phyloP scores from a whole-genome alignment of 2,797 vertebrate species.

The Pipistrellus pipistrellus region DNA sequence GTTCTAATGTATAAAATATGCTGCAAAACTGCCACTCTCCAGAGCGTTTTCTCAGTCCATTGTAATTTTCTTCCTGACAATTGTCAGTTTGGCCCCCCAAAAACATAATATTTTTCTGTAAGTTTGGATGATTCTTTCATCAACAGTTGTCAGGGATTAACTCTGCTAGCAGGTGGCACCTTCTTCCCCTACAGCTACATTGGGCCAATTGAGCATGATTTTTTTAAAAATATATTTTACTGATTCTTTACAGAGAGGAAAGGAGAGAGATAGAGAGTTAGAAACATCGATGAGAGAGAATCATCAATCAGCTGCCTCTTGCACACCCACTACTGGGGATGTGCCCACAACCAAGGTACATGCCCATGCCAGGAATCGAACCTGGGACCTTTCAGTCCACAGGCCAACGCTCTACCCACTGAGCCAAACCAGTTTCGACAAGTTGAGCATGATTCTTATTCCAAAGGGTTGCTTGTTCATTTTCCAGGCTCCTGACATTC shows the following conservation, averaged over 20 bases:
- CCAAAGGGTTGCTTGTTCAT: neutral
- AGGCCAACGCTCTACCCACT: too few species aligned
- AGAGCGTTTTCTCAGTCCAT: neutral
- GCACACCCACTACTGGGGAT: too few species aligned
- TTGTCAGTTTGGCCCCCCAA: neutral
- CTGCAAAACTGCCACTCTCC: neutral
- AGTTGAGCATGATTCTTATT: neutral
- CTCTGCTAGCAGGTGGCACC: neutral
- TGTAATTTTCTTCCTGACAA: neutral
- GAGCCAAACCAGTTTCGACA: too few species aligned
- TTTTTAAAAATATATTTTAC: neutral
- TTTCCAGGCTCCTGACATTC: neutral
- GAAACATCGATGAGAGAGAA: too few species aligned
- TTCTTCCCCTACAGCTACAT: neutral
- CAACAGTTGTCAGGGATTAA: neutral
- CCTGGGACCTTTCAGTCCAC: too few species aligned
- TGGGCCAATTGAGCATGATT: neutral
- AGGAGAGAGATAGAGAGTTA: too few species aligned
- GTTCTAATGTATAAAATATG: neutral
- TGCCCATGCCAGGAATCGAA: too few species aligned
- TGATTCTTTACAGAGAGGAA: too few species aligned
- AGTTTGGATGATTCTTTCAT: neutral
- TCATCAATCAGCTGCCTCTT: too few species aligned
- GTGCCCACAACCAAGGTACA: too few species aligned
- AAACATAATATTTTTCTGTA: neutral